These are phyloP conservation scores for Netelia fuscicornis DNA, from an alignment of 2,888 invertebrate genomes.

Conservation along the genomic window DNA sequence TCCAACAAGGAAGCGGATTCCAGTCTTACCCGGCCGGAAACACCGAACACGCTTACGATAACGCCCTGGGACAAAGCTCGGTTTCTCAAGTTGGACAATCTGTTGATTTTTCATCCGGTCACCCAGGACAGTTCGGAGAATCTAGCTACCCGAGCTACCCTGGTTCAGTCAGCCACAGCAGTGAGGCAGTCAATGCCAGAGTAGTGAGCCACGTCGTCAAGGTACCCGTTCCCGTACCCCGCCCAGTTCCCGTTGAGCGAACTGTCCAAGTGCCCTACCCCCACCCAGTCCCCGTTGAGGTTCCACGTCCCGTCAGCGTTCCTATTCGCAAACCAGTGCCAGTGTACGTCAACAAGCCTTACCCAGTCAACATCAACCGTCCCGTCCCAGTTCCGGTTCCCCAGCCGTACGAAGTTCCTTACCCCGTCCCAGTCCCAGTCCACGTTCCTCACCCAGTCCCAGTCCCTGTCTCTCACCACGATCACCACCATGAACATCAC, in stretches of 20 bases:
- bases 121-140: conserved; percentile 23
- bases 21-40: conserved; percentile 8
- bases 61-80: conserved; percentile 3
- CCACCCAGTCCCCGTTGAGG: conserved; percentile 57
- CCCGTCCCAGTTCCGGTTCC: conserved; percentile 69
- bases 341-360: conserved; percentile 58
- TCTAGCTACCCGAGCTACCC: not conserved
- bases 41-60: conserved; percentile 21
- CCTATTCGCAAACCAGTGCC: conserved; percentile 64
- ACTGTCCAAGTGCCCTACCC: conserved; percentile 52
- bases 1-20: conserved; percentile 3
- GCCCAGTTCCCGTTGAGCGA: conserved; percentile 51
- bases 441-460: conserved; percentile 25
- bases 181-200: conserved; percentile 8
- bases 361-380: conserved; percentile 67
- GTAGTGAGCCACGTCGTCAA: conserved; percentile 42
- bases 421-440: conserved; percentile 53
- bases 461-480: not conserved
- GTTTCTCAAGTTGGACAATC: conserved; percentile 31
- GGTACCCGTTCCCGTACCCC: conserved; percentile 62
- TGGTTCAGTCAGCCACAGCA: not conserved
- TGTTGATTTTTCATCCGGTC: not conserved
- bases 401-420: conserved; percentile 58
- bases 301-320: conserved; percentile 64
- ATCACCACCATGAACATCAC: not conserved